Evolutionary conservation across 2,888 invertebrate genomes (phyloP).

Genomic region (Malthinus flaveolus): DNA sequence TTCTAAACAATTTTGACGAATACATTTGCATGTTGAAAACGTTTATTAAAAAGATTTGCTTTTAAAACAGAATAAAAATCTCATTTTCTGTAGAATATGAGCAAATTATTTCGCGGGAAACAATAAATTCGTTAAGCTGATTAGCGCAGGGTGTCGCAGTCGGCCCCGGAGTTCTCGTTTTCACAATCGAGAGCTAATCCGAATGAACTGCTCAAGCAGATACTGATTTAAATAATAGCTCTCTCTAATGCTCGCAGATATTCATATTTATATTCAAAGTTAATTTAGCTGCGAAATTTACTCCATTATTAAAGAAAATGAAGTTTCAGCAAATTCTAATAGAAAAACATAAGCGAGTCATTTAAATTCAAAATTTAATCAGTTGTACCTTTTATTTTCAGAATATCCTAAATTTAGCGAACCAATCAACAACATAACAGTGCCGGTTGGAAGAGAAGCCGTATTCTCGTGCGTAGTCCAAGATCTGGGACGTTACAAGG

Average conservation of each 20-base stretch:
- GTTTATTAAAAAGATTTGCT: slow-evolving; percentile 17
- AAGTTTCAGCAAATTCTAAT: slow-evolving; percentile 33
- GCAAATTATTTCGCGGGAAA: slow-evolving; percentile 41
- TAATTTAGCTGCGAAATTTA: slow-evolving; percentile 42
- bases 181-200: slow-evolving; percentile 45
- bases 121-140: slow-evolving; percentile 46
- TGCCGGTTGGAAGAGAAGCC: slow-evolving; percentile 83
- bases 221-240: slow-evolving; percentile 44
- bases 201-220: slow-evolving; percentile 44
- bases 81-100: slow-evolving; percentile 19
- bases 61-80: slow-evolving; percentile 24
- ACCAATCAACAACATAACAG: slow-evolving; percentile 81
- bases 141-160: slow-evolving; percentile 40
- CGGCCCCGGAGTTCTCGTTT: slow-evolving; percentile 33
- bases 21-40: neutral
- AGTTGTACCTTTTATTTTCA: slow-evolving; percentile 53
- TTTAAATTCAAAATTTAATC: slow-evolving; percentile 30
- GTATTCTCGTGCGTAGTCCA: slow-evolving; percentile 80
- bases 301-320: slow-evolving; percentile 34
- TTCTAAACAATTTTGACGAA: too few relatives aligned
- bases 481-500: slow-evolving; percentile 82
- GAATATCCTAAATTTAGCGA: slow-evolving; percentile 81
- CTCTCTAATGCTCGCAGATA: slow-evolving; percentile 39
- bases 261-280: slow-evolving; percentile 44
- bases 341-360: slow-evolving; percentile 31